Percentiles rank a stretch among this genome's conserved stretches.
phyloP scores from a whole-genome alignment of 2,888 invertebrate species.

The Papilio demoleus region DNA sequence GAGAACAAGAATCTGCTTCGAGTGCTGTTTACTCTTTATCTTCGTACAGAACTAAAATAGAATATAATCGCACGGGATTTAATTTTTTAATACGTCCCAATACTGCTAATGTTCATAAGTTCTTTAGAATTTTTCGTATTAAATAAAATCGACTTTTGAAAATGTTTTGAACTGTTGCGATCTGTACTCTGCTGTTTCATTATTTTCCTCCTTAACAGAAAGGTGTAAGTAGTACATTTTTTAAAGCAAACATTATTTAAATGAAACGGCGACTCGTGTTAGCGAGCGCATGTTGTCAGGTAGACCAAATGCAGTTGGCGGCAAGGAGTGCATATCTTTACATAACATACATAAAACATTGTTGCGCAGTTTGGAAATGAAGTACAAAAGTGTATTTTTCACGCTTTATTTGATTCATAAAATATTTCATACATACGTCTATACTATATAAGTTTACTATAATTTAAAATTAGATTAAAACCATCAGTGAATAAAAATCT shows the following conservation, averaged over 20 bases:
- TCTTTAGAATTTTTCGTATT: conserved; percentile 2
- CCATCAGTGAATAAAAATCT: not conserved
- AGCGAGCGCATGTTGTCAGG: too few species aligned
- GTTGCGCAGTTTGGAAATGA: not conserved
- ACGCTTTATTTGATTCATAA: not conserved
- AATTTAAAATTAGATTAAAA: not conserved
- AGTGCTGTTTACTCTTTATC: not conserved
- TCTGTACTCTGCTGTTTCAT: too few species aligned
- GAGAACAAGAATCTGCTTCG: conserved; percentile 8
- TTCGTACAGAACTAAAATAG: not conserved
- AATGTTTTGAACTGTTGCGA: too few species aligned
- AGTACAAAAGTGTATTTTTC: not conserved
- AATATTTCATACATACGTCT: not conserved
- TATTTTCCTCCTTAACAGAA: too few species aligned
- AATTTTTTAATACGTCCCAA: conserved; percentile 15
- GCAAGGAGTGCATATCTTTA: not conserved
- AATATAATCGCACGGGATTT: not conserved
- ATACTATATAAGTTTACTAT: not conserved
- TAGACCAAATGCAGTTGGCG: too few species aligned
- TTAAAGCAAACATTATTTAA: too few species aligned
- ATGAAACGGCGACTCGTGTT: too few species aligned
- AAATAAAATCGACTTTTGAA: not conserved
- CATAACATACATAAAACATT: not conserved
- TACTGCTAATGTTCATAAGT: not conserved
- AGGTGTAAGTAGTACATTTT: too few species aligned